A percentile compares a stretch with the other conserved stretches of the same genome.
Evolutionary conservation across 2,888 invertebrate species (phyloP).

Genomic region (Cryptus viduatorius): DNA sequence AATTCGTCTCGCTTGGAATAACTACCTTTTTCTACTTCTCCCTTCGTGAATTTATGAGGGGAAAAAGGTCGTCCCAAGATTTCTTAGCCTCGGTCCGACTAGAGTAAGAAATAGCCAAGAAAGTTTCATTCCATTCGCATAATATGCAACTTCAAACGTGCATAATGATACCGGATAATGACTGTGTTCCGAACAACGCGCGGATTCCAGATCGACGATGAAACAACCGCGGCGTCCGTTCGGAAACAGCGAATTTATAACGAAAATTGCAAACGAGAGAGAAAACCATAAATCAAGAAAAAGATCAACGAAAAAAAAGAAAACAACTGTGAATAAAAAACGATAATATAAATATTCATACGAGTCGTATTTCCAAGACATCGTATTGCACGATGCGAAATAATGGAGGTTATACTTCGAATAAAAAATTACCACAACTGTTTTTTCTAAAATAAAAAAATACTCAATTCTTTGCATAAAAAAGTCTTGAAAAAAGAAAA

Average conservation of each 20-base stretch:
- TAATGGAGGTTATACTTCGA: too few species aligned
- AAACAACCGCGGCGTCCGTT: constrained; percentile 22
- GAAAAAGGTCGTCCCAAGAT: constrained; percentile 54
- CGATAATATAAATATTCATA: too few species aligned
- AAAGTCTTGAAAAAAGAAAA: too few species aligned
- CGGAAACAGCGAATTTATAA: background rate
- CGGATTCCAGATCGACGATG: constrained; percentile 37
- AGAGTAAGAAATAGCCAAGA: constrained; percentile 13
- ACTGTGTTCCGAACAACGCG: constrained; percentile 35
- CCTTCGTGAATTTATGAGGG: constrained; percentile 56
- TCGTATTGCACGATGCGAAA: too few species aligned
- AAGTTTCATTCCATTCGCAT: constrained; percentile 43
- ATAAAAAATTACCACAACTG: too few species aligned
- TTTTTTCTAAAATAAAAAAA: too few species aligned
- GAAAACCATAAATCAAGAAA: too few species aligned
- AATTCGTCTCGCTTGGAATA: constrained; percentile 12
- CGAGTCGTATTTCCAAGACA: too few species aligned
- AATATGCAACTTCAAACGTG: constrained; percentile 58
- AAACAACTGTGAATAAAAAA: too few species aligned
- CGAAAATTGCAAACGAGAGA: too few species aligned
- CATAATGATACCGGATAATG: constrained; percentile 53
- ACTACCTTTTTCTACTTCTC: constrained; percentile 35
- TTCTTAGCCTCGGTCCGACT: constrained; percentile 37
- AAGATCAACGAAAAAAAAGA: too few species aligned
- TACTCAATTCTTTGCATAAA: too few species aligned